These are phyloP conservation scores for Callinectes sapidus DNA, from an alignment of 2,888 invertebrate genomes.

Conservation along the genomic window DNA sequence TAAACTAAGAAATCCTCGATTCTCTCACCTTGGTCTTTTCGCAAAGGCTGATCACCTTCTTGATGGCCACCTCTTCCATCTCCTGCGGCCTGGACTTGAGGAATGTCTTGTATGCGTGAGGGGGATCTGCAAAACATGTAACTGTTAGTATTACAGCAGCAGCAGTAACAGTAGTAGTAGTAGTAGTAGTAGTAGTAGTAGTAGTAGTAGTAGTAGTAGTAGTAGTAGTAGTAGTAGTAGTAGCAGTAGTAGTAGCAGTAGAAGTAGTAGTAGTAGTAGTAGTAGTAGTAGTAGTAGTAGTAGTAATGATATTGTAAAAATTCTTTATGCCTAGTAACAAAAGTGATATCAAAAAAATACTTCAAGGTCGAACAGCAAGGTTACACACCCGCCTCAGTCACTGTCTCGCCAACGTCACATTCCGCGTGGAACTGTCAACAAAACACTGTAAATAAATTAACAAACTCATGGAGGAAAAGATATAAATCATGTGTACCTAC, in stretches of 20 bases:
- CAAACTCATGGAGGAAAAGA: not conserved
- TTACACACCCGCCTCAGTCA: conserved; percentile 66
- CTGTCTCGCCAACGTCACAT: conserved; percentile 77
- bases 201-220: conserved; percentile 8
- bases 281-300: conserved; percentile 25
- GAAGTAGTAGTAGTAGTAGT: not conserved
- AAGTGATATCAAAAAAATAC: not conserved
- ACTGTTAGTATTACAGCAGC: not conserved
- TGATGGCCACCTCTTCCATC: conserved; percentile 83
- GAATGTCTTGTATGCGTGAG: conserved; percentile 81
- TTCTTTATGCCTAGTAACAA: not conserved
- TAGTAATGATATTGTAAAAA: not conserved
- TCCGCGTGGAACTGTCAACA: conserved; percentile 84
- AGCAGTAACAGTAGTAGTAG: conserved; percentile 23
- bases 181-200: conserved; percentile 8
- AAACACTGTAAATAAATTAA: conserved; percentile 3
- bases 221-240: conserved; percentile 23
- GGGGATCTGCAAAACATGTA: conserved; percentile 75
- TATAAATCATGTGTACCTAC: not conserved
- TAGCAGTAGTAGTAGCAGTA: not conserved
- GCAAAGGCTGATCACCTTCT: conserved; percentile 80
- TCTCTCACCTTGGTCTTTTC: conserved; percentile 68
- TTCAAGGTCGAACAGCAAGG: not conserved
- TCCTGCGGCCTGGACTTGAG: conserved; percentile 81
- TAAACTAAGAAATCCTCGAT: not conserved